Conservation (phyloP, 2,113 vertebrate species). For the Lipophrys pholis region DNA sequence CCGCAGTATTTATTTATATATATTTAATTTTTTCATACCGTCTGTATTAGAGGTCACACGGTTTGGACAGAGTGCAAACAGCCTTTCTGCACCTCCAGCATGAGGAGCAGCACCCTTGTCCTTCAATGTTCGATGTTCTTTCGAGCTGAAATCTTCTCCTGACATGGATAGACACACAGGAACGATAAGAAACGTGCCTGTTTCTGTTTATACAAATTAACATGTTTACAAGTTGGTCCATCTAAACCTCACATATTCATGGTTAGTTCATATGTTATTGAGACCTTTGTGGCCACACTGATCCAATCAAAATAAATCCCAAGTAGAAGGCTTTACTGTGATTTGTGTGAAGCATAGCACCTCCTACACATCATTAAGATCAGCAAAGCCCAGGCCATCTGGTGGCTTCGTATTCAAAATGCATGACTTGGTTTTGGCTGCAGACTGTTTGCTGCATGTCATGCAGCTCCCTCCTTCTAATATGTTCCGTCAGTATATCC, state of each 20-base stretch:
- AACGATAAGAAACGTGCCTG: not conserved
- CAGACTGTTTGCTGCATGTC: slow-evolving; percentile 7
- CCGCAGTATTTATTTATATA: not conserved
- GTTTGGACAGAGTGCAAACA: not conserved
- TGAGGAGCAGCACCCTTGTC: not conserved
- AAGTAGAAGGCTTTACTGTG: slow-evolving; percentile 7
- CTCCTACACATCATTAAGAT: slow-evolving; percentile 49
- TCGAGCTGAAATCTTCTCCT: not conserved
- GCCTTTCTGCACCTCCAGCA: not conserved
- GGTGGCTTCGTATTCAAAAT: slow-evolving; percentile 37
- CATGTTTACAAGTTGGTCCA: slow-evolving; percentile 10
- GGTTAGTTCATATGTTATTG: not conserved
- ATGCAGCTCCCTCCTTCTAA: not conserved
- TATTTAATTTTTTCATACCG: not conserved
- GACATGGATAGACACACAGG: not conserved
- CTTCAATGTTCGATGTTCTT: not conserved
- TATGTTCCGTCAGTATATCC: slow-evolving; percentile 6
- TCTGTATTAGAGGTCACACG: not conserved
- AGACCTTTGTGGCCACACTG: not conserved
- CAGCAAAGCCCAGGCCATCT: slow-evolving; percentile 41
- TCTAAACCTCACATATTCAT: not conserved
- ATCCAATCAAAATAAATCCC: slow-evolving; percentile 17
- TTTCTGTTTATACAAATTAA: slow-evolving; percentile 10
- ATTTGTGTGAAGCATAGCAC: slow-evolving; percentile 40
- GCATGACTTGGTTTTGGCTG: slow-evolving; percentile 30